phyloP scores from a whole-genome alignment of 1,140 invertebrate genomes.

The Ylistrum balloti region DNA sequence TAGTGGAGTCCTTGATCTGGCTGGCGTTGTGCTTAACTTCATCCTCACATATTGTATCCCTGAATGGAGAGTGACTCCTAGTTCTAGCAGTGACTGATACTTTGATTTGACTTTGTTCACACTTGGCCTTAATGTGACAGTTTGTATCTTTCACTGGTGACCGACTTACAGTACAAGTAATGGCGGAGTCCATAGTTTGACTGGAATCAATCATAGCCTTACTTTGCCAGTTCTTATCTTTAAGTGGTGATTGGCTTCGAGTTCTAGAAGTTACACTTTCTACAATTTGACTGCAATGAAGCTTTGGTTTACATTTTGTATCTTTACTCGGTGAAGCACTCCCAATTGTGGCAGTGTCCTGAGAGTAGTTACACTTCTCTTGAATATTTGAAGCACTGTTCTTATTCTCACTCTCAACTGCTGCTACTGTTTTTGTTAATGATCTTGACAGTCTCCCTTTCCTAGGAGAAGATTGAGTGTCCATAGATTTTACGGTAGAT shows the following conservation, averaged over 20 bases:
- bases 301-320: not conserved
- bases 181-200: too few relatives aligned
- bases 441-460: not conserved
- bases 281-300: not conserved
- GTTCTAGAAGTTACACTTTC: not conserved
- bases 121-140: not conserved
- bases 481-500: not conserved
- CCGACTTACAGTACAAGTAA: not conserved
- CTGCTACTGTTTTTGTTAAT: not conserved
- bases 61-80: not conserved
- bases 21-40: not conserved
- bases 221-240: not conserved
- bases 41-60: not conserved
- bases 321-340: not conserved
- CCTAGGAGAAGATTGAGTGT: not conserved
- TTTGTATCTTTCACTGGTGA: slow-evolving; percentile 1
- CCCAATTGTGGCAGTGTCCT: not conserved
- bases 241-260: not conserved
- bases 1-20: not conserved
- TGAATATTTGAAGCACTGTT: not conserved
- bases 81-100: not conserved
- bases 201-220: not conserved
- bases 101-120: not conserved
- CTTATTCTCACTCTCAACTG: not conserved
- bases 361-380: not conserved